Conservation (phyloP, 2,888 invertebrate genomes). For the Macaria notata region DNA sequence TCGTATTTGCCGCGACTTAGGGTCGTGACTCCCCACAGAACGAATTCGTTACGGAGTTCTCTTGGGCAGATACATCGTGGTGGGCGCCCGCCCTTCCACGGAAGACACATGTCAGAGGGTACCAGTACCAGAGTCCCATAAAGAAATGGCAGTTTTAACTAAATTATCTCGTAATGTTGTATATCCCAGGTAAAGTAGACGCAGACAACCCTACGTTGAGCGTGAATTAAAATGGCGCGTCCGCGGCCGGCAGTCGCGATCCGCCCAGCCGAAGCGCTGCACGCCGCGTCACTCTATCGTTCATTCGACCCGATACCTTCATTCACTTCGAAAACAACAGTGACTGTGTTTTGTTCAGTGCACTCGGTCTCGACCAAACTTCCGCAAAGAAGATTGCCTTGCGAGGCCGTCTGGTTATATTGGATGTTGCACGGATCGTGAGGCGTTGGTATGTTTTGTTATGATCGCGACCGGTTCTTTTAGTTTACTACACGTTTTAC, state of each 20-base stretch:
- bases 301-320: slow-evolving; percentile 20
- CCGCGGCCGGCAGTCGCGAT: slow-evolving; percentile 38
- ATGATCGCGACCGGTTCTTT: slow-evolving; percentile 45
- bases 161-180: too few species aligned
- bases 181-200: too few species aligned
- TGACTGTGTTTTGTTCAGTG: slow-evolving; percentile 25
- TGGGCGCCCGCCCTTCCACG: too few species aligned
- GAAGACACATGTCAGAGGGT: too few species aligned
- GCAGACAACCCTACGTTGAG: slow-evolving; percentile 16
- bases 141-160: too few species aligned
- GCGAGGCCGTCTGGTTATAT: slow-evolving; percentile 16
- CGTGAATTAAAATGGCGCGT: slow-evolving; percentile 21
- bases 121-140: too few species aligned
- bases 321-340: slow-evolving; percentile 34
- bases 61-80: too few species aligned
- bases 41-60: too few species aligned
- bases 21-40: too few species aligned
- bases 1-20: too few species aligned
- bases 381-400: slow-evolving; percentile 24
- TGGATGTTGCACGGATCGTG: slow-evolving; percentile 28
- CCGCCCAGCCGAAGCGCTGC: slow-evolving; percentile 39
- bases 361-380: slow-evolving; percentile 25
- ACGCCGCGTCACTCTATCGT: slow-evolving; percentile 35
- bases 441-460: slow-evolving; percentile 35
- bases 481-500: slow-evolving; percentile 20